Evolutionary conservation across 2,888 invertebrate species (phyloP), one percentile per base, ranked within the genome.

Genomic region (Saturnia japonica): DNA sequence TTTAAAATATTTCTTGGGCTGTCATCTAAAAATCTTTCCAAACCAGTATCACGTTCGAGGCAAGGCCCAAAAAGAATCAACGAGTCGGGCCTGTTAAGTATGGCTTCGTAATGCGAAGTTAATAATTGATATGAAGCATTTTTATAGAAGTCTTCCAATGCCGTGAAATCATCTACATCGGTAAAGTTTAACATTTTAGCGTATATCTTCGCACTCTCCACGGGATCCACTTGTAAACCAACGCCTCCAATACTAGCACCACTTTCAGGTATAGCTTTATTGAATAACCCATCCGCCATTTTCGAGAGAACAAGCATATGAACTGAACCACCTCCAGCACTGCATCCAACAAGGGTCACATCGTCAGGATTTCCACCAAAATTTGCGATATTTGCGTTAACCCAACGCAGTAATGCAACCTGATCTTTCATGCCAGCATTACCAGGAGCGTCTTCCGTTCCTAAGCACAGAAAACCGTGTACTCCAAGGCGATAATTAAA

Each of bases 311-410:
- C 77, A 1, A 86, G 72, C 4, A 86, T 77, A 60, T 85, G 85
- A 0, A 84, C 83, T 0, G 87, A 69, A 0, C 82, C 73, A 0
- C 83, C 76, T 3, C 89, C 88, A 6, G 88, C 85, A 67, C 88
- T 88, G 40, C 73, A 84, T 0, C 89, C 88, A 14, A 72, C 69
- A 34, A 88, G 72, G 0, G 86, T 87, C 1, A 89, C 80, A 45
- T 88, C 87, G 51, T 83, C 68, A 16, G 88, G 84, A 68, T 87
- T 85, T 0, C 87, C 88, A 6, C 87, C 85, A 69, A 86, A 88
- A n/a, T 71, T 74, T 0, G 78, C 85, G 47, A 88, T 87, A 70
- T 88, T 87, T 19, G 76, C 75, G 51, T 83, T 74, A 0, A 85
- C 83, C 85, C 77, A 82, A 0, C 77, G 75, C 14, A 82, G 64